phyloP scores from a whole-genome alignment of 2,113 vertebrate species.

The Eudyptes chrysolophus region DNA sequence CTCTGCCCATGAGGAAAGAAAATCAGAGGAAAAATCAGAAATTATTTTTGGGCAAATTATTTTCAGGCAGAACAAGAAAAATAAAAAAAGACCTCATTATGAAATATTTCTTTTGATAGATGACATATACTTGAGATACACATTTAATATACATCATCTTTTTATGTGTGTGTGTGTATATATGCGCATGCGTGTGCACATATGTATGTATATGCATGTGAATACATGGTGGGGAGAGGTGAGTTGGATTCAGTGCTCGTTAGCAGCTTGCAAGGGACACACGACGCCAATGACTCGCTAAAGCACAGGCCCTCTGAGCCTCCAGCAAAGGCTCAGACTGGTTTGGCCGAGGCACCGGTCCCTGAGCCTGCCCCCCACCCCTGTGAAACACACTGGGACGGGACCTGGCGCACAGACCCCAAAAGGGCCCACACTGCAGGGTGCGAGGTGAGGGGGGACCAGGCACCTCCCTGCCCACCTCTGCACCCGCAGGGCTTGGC shows the following conservation, averaged over 20 bases:
- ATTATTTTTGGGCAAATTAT: neutral
- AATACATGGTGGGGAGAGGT: neutral
- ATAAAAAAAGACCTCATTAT: neutral
- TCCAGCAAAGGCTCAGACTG: neutral
- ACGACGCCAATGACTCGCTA: accelerated
- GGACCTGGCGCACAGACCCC: accelerated
- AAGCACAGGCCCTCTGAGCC: neutral
- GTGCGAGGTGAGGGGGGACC: accelerated
- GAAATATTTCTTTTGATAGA: neutral
- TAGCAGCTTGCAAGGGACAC: neutral
- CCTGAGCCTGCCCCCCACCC: accelerated
- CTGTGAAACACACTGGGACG: neutral
- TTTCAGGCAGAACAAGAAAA: neutral
- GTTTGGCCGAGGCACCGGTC: neutral
- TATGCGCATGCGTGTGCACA: accelerated
- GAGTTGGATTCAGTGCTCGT: accelerated
- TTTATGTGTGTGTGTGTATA: neutral
- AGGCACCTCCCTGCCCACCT: neutral
- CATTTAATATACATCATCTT: neutral
- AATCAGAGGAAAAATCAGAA: neutral
- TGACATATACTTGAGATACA: neutral
- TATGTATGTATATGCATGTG: too few relatives aligned
- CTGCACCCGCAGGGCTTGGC: too few relatives aligned
- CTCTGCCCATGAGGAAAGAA: neutral
- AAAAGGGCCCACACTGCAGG: accelerated